phyloP scores from a whole-genome alignment of 1,140 invertebrate species.

The Heterodera schachtii region DNA sequence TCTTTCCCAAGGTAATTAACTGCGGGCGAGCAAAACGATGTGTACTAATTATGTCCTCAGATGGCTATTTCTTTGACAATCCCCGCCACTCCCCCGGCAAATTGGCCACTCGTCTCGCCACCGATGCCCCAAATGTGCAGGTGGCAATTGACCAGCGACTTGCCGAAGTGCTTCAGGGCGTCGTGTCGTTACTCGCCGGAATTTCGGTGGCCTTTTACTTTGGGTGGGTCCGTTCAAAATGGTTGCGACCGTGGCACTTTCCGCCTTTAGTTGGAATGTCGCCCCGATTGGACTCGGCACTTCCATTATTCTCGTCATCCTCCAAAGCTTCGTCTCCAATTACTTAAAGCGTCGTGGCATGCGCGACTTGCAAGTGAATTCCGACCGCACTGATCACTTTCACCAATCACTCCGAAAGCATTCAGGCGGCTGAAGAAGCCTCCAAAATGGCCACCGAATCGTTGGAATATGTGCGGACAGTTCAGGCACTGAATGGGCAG shows the following conservation, averaged over 20 bases:
- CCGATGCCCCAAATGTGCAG: slow-evolving; percentile 70
- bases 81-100: slow-evolving; percentile 68
- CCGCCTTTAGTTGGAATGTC: slow-evolving; percentile 51
- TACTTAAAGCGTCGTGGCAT: slow-evolving; percentile 56
- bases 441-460: slow-evolving; percentile 54
- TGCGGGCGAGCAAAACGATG: not conserved
- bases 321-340: slow-evolving; percentile 45
- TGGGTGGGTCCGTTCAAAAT: slow-evolving; percentile 48
- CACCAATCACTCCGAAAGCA: slow-evolving; percentile 44
- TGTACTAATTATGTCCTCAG: slow-evolving; percentile 55
- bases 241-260: slow-evolving; percentile 36
- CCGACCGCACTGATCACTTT: not conserved
- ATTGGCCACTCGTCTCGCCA: slow-evolving; percentile 68
- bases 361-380: slow-evolving; percentile 38
- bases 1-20: slow-evolving; percentile 10
- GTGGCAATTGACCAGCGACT: slow-evolving; percentile 69
- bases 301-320: slow-evolving; percentile 43
- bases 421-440: slow-evolving; percentile 36
- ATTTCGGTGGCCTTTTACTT: slow-evolving; percentile 66
- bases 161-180: slow-evolving; percentile 66
- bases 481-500: slow-evolving; percentile 54
- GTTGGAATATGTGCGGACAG: slow-evolving; percentile 56
- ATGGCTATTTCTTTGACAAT: slow-evolving; percentile 70
- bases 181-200: slow-evolving; percentile 67
- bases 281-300: slow-evolving; percentile 59